Conservation (phyloP, 1,140 invertebrate species). For the Batillaria attramentaria region DNA sequence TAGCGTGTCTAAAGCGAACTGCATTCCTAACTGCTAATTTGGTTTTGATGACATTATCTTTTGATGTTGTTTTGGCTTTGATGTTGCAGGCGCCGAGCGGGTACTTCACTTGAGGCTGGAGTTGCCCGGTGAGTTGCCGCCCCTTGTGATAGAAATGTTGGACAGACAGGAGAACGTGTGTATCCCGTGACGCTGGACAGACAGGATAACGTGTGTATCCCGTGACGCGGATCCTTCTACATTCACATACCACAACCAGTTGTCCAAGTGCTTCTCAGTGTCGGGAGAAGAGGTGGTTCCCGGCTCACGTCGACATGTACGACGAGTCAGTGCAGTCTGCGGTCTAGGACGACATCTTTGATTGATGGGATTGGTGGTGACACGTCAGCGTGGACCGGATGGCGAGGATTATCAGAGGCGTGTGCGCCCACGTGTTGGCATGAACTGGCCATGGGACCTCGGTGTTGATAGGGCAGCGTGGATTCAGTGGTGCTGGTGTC, state of each 20-base stretch:
- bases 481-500: no score
- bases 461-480: no score
- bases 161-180: conserved; percentile 67
- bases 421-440: no score
- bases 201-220: conserved; percentile 68
- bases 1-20: no score
- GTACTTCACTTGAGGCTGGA: conserved; percentile 66
- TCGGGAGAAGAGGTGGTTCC: not conserved
- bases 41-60: not conserved
- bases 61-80: conserved; percentile 14
- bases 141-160: conserved; percentile 68
- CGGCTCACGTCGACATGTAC: no score
- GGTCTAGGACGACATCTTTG: no score
- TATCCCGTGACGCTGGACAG: conserved; percentile 62
- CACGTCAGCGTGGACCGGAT: no score
- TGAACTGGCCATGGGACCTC: no score
- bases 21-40: no score
- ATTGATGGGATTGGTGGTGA: no score
- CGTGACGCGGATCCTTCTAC: conserved; percentile 44
- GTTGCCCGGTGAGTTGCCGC: conserved; percentile 64
- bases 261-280: not conserved
- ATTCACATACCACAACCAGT: not conserved
- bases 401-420: no score
- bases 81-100: conserved; percentile 65
- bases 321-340: no score